Conservation (phyloP, 2,113 vertebrate genomes). For the Syrrhaptes paradoxus region DNA sequence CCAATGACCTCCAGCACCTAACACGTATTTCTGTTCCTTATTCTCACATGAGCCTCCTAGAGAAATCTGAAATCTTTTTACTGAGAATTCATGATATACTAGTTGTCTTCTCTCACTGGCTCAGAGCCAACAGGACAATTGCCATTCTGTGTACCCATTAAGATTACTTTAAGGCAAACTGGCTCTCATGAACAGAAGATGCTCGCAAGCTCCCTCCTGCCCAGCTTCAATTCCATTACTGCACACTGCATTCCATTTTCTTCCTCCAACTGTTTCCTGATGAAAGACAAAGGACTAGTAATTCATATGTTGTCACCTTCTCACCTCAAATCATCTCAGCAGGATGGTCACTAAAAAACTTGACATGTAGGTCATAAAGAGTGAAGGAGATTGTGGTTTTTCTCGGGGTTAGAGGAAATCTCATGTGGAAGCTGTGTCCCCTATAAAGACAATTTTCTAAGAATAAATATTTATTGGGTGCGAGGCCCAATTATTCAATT, state of each 20-base stretch:
- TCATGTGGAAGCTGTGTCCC: neutral
- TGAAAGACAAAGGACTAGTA: neutral
- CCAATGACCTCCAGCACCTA: neutral
- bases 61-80: neutral
- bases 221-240: neutral
- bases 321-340: neutral
- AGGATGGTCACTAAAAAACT: neutral
- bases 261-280: neutral
- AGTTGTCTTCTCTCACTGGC: neutral
- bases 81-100: neutral
- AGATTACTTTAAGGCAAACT: neutral
- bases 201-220: neutral
- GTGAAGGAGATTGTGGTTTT: neutral
- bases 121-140: neutral
- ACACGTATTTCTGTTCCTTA: neutral
- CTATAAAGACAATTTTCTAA: neutral
- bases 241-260: neutral
- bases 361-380: neutral
- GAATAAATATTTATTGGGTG: neutral
- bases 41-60: neutral
- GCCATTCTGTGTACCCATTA: neutral
- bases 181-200: neutral
- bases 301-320: neutral
- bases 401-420: neutral
- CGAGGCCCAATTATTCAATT: neutral